Conservation (phyloP, 2,888 invertebrate genomes). For the Metellina segmentata region DNA sequence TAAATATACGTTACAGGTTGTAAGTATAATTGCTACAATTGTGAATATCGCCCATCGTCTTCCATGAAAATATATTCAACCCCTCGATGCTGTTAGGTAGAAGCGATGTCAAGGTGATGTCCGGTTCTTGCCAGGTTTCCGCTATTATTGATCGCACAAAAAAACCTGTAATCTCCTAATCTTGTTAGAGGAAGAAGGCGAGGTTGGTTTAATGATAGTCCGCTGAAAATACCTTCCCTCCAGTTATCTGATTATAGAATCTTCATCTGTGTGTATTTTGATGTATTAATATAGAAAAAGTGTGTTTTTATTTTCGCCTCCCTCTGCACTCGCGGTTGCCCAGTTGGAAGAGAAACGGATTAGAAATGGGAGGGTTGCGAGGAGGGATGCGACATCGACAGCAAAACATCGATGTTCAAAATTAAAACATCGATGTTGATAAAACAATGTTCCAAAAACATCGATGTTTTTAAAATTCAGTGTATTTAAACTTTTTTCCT, state of each 20-base stretch:
- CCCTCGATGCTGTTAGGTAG: no score
- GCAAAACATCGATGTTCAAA: no score
- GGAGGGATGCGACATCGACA: no score
- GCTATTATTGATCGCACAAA: slow-evolving; percentile 46
- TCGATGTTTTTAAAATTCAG: no score
- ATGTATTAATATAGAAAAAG: no score
- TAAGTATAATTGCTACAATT: not conserved
- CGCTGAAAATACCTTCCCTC: not conserved
- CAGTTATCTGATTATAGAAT: slow-evolving; percentile 24
- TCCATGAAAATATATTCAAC: not conserved
- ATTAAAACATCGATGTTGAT: no score
- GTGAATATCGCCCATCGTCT: not conserved
- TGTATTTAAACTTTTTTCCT: no score
- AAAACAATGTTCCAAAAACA: no score
- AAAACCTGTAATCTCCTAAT: slow-evolving; percentile 48
- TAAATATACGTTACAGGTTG: not conserved
- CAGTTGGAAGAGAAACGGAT: no score
- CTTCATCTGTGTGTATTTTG: not conserved
- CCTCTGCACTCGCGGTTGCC: no score
- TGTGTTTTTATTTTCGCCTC: no score
- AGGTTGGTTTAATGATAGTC: slow-evolving; percentile 10
- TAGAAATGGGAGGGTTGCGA: no score
- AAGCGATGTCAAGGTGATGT: not conserved
- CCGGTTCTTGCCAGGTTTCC: slow-evolving; percentile 40
- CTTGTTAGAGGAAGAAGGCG: slow-evolving; percentile 45